These are phyloP conservation scores for Buphagus erythrorhynchus DNA, from an alignment of 2,797 vertebrate genomes.

Conservation along the genomic window DNA sequence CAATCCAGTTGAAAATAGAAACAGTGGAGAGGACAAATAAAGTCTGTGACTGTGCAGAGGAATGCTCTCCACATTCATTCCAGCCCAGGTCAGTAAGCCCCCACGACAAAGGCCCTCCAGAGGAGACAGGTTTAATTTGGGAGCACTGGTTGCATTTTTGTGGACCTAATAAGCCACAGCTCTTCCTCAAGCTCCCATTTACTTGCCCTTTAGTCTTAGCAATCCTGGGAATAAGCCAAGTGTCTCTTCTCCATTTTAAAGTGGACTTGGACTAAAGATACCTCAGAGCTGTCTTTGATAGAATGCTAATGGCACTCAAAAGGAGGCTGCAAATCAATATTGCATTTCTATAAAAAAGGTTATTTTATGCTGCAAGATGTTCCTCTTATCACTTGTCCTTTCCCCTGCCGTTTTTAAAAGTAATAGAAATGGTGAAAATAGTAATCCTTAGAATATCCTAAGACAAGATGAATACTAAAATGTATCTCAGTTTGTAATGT, in stretches of 20 bases:
- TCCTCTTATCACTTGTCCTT: neutral
- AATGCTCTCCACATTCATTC: neutral
- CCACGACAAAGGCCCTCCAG: fast-evolving
- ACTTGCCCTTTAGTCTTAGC: neutral
- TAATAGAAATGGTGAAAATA: neutral
- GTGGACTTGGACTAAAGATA: neutral
- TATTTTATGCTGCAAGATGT: neutral
- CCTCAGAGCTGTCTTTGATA: neutral
- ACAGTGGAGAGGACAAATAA: neutral
- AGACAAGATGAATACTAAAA: neutral
- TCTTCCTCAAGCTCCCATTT: neutral
- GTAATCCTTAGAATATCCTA: neutral
- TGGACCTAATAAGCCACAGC: neutral
- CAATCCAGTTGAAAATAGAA: neutral
- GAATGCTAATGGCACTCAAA: neutral
- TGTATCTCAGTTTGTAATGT: neutral
- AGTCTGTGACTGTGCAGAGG: neutral
- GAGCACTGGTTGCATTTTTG: neutral
- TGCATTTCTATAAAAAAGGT: neutral
- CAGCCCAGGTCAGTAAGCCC: neutral
- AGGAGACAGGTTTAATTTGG: neutral
- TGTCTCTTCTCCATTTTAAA: neutral
- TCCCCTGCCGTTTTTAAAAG: neutral
- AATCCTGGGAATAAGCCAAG: neutral
- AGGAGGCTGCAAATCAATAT: neutral